Conservation (phyloP, 2,113 vertebrate genomes). For the Petrocephalus microphthalmus region DNA sequence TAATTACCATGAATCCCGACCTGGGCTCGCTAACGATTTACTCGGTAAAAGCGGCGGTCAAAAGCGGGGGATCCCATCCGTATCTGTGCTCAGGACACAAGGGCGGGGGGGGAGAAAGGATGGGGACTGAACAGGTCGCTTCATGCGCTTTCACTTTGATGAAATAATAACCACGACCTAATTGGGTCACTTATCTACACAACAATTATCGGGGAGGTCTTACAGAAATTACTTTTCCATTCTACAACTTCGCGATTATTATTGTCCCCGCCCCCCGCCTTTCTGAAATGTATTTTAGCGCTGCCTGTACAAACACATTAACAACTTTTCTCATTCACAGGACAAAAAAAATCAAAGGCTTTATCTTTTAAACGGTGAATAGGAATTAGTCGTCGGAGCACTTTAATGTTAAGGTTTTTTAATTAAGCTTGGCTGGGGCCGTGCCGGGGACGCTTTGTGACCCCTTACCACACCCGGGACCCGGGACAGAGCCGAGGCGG, state of each 20-base stretch:
- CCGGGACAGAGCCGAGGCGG: neutral
- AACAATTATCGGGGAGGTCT: constrained; percentile 53
- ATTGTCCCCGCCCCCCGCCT: constrained; percentile 29
- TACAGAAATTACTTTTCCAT: constrained; percentile 33
- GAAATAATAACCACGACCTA: constrained; percentile 51
- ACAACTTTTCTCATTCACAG: constrained; percentile 44
- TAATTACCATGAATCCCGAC: neutral
- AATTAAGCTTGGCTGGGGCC: constrained; percentile 36
- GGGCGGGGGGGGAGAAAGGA: constrained; percentile 10
- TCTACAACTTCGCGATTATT: constrained; percentile 34
- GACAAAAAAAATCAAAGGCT: constrained; percentile 27
- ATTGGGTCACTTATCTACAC: constrained; percentile 59
- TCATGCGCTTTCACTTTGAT: constrained; percentile 39
- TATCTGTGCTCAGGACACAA: constrained; percentile 36
- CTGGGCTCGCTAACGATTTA: constrained; percentile 38
- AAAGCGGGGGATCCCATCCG: constrained; percentile 44
- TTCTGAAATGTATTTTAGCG: constrained; percentile 32
- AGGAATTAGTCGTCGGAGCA: constrained; percentile 31
- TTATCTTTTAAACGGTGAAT: constrained; percentile 45
- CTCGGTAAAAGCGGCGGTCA: constrained; percentile 40
- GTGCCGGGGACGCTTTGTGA: neutral
- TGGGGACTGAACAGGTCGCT: constrained; percentile 44
- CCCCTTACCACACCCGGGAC: neutral
- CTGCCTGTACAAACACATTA: neutral
- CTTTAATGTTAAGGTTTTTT: constrained; percentile 36